Base-by-base conservation (phyloP, 2,888 invertebrate genomes). In the Pinctada fucata region DNA sequence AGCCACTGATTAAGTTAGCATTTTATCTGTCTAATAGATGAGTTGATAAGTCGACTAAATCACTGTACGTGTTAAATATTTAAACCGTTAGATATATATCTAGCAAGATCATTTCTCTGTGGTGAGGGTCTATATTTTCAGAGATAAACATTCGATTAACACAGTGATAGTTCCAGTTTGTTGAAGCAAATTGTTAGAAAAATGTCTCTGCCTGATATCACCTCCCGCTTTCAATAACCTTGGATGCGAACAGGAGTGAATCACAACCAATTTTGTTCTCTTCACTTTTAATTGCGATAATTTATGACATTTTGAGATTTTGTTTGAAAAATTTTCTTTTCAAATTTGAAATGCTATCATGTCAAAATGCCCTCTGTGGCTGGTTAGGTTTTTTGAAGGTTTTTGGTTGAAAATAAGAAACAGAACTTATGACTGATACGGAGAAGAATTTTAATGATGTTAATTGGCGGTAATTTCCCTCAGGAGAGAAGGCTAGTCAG, bases 401-500 rank as follows among this genome's bases (percentile, higher is more conserved):
- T 5, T 52, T 10, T 52, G 58, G 6, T 5, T 52, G 58, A 52
- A 52, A 52, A 10, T 52, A 52, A 52, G 58, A 52, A 10, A 52
- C 58, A 52, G 10, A 52, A 52, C 58, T 10, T 52, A 52, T 52
- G 58, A 52, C 58, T 5, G 58, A 10, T 52, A 52, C 6, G 3
- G 45, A 47, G 3, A 68, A 47, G 68, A 74, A 65, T 74, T 74
- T 74, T 74, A 74, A 74, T 74, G 66, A 65, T 74, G 66, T 74
- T 74, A 74, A 74, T 74, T 74, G 65, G 48, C 51, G 50, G 66
- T 74, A 74, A 74, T 74, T 74, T 74, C 66, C 65, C 45, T 16
- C 31, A 74, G 71, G 74, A 66, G 74, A 49, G 63, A 64, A 63
- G 50, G 50, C 50, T 31, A 31, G 66, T 31, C 50, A 65, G 31